These are phyloP conservation scores for Apodemus sylvaticus DNA, from an alignment of 2,113 vertebrate species.

Conservation along the genomic window DNA sequence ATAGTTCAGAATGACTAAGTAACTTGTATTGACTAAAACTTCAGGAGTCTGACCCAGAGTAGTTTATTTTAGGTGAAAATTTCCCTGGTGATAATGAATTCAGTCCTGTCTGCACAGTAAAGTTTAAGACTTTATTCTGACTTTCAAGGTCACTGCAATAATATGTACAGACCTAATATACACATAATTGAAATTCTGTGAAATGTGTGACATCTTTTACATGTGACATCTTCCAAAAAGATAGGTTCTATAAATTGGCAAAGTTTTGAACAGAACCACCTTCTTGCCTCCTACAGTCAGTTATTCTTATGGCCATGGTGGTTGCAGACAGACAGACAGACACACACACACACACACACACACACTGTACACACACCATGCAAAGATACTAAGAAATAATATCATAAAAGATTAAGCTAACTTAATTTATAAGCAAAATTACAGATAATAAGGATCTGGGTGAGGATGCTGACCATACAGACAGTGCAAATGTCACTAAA, in stretches of 20 bases:
- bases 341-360: not conserved
- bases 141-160: too few relatives aligned
- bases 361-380: not conserved
- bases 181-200: not conserved
- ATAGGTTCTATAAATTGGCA: not conserved
- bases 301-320: not conserved
- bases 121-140: not conserved
- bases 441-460: not conserved
- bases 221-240: not conserved
- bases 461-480: not conserved
- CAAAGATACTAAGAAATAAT: conserved; percentile 37
- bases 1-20: not conserved
- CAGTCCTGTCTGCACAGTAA: not conserved
- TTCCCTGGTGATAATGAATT: not conserved
- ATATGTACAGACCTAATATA: too few relatives aligned
- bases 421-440: conserved; percentile 33
- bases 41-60: not conserved
- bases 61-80: not conserved
- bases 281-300: not conserved
- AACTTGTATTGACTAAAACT: not conserved
- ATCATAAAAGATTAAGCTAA: not conserved
- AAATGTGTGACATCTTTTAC: not conserved
- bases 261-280: not conserved
- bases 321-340: not conserved
- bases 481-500: not conserved